Conservation (phyloP, 2,888 invertebrate species). For the Lepidonotus clava region DNA sequence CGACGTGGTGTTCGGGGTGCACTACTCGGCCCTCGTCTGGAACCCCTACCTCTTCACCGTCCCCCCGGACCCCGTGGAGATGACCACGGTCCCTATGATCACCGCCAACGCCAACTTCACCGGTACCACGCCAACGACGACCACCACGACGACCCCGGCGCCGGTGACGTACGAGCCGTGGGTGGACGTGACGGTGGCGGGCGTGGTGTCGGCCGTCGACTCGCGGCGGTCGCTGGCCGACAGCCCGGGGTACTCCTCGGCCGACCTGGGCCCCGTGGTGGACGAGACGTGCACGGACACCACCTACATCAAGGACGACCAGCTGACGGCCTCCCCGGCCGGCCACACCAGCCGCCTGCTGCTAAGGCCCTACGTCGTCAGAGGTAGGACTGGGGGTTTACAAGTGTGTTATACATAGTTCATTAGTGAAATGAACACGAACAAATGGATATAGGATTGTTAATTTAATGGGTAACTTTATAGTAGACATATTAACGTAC, state of each 20-base stretch:
- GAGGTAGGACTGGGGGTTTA: too few species aligned
- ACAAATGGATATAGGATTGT: too few species aligned
- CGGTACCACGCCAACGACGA: neutral
- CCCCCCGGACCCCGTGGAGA: neutral
- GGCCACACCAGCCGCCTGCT: neutral
- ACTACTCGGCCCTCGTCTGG: neutral
- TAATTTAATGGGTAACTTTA: too few species aligned
- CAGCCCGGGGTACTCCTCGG: neutral
- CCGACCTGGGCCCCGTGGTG: neutral
- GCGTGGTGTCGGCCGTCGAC: neutral
- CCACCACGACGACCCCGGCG: neutral
- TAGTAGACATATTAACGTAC: too few species aligned
- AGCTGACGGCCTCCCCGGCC: neutral
- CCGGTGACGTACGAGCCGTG: too few species aligned
- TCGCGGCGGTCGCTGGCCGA: neutral
- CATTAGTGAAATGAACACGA: too few species aligned
- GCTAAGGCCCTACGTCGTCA: neutral
- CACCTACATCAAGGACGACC: neutral
- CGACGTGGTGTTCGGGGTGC: neutral
- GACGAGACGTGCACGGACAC: neutral
- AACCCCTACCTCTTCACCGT: neutral
- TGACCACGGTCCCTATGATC: neutral
- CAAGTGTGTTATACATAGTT: too few species aligned
- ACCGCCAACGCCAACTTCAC: neutral
- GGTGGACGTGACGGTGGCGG: neutral